phyloP scores from a whole-genome alignment of 2,797 vertebrate species.

The Clarias platycephalus region DNA sequence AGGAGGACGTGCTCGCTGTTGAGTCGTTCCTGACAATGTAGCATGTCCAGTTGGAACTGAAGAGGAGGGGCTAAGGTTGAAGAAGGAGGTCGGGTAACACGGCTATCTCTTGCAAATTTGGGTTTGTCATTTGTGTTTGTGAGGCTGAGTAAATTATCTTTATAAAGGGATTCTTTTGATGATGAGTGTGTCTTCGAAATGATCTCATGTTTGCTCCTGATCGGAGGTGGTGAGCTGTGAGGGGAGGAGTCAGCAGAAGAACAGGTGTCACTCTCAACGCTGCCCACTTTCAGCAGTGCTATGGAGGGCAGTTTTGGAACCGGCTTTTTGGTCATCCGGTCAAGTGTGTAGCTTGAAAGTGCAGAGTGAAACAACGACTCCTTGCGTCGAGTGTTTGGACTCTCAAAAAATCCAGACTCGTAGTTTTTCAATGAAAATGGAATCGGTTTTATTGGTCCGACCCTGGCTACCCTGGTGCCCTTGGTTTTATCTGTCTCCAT shows the following conservation, averaged over 20 bases:
- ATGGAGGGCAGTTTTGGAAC: constrained; percentile 50
- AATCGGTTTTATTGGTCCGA: constrained; percentile 56
- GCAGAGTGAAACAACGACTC: constrained; percentile 73
- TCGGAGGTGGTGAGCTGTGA: constrained; percentile 52
- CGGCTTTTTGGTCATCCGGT: constrained; percentile 54
- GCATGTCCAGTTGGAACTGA: constrained; percentile 62
- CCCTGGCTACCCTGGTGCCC: not conserved
- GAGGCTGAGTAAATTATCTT: not conserved
- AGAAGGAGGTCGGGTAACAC: constrained; percentile 23
- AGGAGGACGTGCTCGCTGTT: constrained; percentile 66
- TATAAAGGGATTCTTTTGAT: constrained; percentile 8
- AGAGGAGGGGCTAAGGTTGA: constrained; percentile 61
- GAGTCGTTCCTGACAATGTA: constrained; percentile 65
- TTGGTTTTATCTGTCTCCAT: constrained; percentile 38
- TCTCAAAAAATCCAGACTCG: constrained; percentile 67
- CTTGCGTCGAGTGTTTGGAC: constrained; percentile 73
- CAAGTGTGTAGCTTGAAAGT: constrained; percentile 60
- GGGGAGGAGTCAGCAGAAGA: constrained; percentile 68
- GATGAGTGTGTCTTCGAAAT: not conserved
- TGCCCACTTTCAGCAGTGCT: constrained; percentile 57
- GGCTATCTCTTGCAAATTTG: constrained; percentile 14
- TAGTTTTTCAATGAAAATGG: constrained; percentile 67
- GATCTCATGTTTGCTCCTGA: constrained; percentile 25
- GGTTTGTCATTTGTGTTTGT: constrained; percentile 9
- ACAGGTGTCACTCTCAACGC: constrained; percentile 59